Evolutionary conservation across 2,797 vertebrate genomes (phyloP), one percentile per base, ranked within the genome.

Genomic region (Antennarius maculatus): DNA sequence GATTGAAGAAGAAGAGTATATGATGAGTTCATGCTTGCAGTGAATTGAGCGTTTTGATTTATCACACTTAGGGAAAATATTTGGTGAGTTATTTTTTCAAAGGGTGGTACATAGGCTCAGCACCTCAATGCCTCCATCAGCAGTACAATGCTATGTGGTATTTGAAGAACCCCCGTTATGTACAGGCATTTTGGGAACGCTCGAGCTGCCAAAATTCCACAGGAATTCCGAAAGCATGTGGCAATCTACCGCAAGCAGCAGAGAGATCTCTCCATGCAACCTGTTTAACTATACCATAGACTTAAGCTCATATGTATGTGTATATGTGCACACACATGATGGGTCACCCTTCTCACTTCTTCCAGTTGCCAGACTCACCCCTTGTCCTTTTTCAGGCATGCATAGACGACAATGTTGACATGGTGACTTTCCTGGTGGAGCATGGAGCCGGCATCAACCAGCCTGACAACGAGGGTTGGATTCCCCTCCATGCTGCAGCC

Each of bases 391-490:
- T 89, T 50, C 89, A 99, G 97, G 98, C 97, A 52, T 99, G 98
- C 92, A 99, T 99, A 91, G 98, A 99, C 84, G 98, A 99, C 92
- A 99, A 99, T 82, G 91, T 98, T 74, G 98, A 99, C 92, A 99
- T 99, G 98, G 98, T 99, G 92, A 98, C 96, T 74, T 99, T 99
- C 94, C 94, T 99, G 83, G 97, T 99, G 92, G 96, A 98, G 90
- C 95, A 98, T 74, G 97, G 96, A 84, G 97, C 98, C 87, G 93
- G 94, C 94, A 96, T 99, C 94, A 98, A 99, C 93, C 98, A 99
- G 94, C 97, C 98, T 27, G 98, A 99, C 92, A 99, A 99, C 51
- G 98, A 99, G 93, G 98, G 98, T 92, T 99, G 98, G 98, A 99
- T 99, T 92, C 98, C 98, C 80, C 95, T 99, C 63, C 98, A 99